Evolutionary conservation across 2,888 invertebrate genomes (phyloP).

Genomic region (Craniophora ligustri): DNA sequence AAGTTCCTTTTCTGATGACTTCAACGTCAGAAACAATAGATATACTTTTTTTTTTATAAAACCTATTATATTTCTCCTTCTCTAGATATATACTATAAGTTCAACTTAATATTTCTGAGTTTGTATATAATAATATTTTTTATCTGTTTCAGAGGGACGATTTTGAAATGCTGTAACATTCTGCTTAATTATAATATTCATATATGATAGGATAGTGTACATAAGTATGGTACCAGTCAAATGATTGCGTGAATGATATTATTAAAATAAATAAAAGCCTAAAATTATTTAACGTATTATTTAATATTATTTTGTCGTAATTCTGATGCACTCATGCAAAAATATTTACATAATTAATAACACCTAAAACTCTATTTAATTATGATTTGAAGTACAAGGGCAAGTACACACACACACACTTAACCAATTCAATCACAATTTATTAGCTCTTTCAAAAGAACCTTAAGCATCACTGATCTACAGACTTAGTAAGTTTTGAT

Average conservation of each 20-base stretch:
- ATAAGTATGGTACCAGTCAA: slow-evolving; percentile 13
- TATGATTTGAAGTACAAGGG: no score
- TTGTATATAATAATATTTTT: slow-evolving; percentile 11
- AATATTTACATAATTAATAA: slow-evolving; percentile 19
- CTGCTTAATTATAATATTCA: not conserved
- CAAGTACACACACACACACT: no score
- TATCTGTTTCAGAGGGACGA: slow-evolving; percentile 88
- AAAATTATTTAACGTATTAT: not conserved
- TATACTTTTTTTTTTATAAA: no score
- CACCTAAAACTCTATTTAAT: no score
- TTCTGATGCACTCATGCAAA: slow-evolving; percentile 7
- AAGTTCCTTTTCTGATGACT: no score
- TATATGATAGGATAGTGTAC: slow-evolving; percentile 31
- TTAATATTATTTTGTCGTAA: slow-evolving; percentile 17
- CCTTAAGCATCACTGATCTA: no score
- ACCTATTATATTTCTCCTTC: no score
- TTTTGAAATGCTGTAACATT: slow-evolving; percentile 80
- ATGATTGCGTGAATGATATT: slow-evolving; percentile 1
- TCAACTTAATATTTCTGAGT: not conserved
- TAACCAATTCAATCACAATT: no score
- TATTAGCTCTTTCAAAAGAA: no score
- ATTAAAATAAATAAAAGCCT: slow-evolving; percentile 1
- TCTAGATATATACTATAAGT: no score
- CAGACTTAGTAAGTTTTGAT: no score
- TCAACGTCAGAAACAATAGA: no score